phyloP scores from a whole-genome alignment of 2,888 invertebrate species.

The Augochlorella aurata region DNA sequence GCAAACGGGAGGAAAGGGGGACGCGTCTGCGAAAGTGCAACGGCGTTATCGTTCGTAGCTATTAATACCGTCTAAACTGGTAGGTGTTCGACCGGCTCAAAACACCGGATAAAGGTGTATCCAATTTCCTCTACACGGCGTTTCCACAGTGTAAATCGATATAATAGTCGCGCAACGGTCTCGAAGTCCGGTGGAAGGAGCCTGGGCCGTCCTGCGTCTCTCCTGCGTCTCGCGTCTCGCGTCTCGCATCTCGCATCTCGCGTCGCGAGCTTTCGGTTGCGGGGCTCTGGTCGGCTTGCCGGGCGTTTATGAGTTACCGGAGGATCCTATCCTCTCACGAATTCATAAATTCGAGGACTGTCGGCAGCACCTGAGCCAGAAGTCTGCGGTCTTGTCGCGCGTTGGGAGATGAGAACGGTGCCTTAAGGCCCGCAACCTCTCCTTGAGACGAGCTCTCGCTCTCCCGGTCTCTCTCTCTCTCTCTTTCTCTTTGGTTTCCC shows the following conservation, averaged over 20 bases:
- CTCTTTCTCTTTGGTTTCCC: slow-evolving; percentile 78
- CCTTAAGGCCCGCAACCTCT: slow-evolving; percentile 73
- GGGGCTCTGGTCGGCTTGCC: not conserved
- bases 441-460: slow-evolving; percentile 65
- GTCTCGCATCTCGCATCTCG: too few relatives aligned
- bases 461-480: slow-evolving; percentile 36
- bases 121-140: slow-evolving; percentile 40
- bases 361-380: slow-evolving; percentile 54
- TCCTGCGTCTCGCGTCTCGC: too few relatives aligned
- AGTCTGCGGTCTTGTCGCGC: slow-evolving; percentile 72
- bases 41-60: slow-evolving; percentile 41
- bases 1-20: slow-evolving; percentile 40
- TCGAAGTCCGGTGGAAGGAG: not conserved
- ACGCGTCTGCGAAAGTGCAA: slow-evolving; percentile 20
- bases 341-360: slow-evolving; percentile 66
- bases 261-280: not conserved
- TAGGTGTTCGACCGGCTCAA: slow-evolving; percentile 20
- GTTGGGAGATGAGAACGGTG: slow-evolving; percentile 75
- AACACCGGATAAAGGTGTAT: slow-evolving; percentile 38
- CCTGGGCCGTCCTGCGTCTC: too few relatives aligned
- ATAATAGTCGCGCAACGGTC: slow-evolving; percentile 13
- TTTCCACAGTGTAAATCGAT: slow-evolving; percentile 26
- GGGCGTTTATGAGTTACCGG: not conserved
- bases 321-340: slow-evolving; percentile 28
- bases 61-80: slow-evolving; percentile 25